Percentiles rank a stretch among this genome's conserved stretches.
phyloP scores from a whole-genome alignment of 2,113 vertebrate genomes.

The Passer montanus region DNA sequence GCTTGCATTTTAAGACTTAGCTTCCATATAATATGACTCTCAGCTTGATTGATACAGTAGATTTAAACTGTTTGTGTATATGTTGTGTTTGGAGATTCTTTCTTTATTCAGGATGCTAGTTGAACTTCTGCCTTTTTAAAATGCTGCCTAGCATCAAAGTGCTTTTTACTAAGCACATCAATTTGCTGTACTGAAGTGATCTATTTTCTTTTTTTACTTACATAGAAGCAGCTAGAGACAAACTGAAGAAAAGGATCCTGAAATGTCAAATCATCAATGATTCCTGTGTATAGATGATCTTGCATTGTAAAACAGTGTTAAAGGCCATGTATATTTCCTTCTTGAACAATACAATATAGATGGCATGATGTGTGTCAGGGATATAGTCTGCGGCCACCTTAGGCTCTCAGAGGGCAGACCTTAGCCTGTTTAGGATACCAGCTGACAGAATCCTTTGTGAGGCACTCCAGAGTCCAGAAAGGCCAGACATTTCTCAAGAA shows the following conservation, averaged over 20 bases:
- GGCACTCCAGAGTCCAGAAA: neutral
- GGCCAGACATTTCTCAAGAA: neutral
- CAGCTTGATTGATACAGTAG: neutral
- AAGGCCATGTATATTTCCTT: neutral
- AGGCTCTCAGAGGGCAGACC: neutral
- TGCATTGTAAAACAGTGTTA: neutral
- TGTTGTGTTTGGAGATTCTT: neutral
- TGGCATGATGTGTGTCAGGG: accelerated
- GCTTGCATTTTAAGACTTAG: neutral
- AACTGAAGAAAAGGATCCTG: neutral
- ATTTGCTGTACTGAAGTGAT: neutral
- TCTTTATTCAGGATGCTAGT: neutral
- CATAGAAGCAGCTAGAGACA: neutral
- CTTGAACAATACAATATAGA: neutral
- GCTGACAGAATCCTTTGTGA: neutral
- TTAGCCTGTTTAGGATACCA: neutral
- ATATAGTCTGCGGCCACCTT: neutral
- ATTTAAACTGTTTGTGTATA: neutral
- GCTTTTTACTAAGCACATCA: neutral
- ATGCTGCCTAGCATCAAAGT: neutral
- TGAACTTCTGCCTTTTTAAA: neutral
- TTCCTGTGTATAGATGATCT: neutral
- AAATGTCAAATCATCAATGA: neutral
- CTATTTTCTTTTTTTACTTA: neutral
- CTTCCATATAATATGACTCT: neutral